Evolutionary conservation across 1,140 invertebrate genomes (phyloP).

Genomic region (Calephelis virginiensis): DNA sequence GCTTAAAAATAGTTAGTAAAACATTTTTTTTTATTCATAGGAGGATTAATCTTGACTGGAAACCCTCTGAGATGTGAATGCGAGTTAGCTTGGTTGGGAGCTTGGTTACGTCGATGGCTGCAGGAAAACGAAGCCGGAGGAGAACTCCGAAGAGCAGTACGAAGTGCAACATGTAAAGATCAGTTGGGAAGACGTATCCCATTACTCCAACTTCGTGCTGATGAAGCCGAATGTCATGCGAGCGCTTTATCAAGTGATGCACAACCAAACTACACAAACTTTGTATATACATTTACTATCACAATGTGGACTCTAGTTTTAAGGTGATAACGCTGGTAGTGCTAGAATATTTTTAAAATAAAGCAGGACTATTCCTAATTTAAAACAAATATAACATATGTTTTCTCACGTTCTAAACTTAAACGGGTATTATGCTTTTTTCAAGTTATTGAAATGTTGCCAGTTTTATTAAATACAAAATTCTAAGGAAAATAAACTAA

Average conservation of each 20-base stretch:
- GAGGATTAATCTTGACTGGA: constrained; percentile 88
- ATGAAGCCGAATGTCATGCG: constrained; percentile 87
- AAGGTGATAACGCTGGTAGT: constrained; percentile 51
- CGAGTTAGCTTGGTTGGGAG: constrained; percentile 91
- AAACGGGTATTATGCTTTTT: too few relatives aligned
- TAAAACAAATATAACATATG: too few relatives aligned
- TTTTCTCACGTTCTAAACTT: too few relatives aligned
- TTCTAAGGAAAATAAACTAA: too few relatives aligned
- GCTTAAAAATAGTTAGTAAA: too few relatives aligned
- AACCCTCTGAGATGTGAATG: constrained; percentile 93
- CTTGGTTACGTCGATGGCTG: constrained; percentile 91
- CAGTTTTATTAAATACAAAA: too few relatives aligned
- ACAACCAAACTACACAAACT: constrained; percentile 50
- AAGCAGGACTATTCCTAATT: not conserved
- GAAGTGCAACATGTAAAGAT: constrained; percentile 83
- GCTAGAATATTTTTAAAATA: constrained; percentile 4
- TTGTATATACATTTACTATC: constrained; percentile 51
- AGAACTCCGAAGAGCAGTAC: constrained; percentile 61
- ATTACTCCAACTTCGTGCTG: constrained; percentile 85
- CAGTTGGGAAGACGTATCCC: constrained; percentile 80
- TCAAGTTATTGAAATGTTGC: too few relatives aligned
- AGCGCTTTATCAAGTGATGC: constrained; percentile 84
- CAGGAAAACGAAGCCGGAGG: constrained; percentile 78
- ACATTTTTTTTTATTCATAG: constrained; percentile 65
- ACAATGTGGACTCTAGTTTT: constrained; percentile 51